Conservation (phyloP, 2,888 invertebrate species). For the Habrosyne pyritoides region DNA sequence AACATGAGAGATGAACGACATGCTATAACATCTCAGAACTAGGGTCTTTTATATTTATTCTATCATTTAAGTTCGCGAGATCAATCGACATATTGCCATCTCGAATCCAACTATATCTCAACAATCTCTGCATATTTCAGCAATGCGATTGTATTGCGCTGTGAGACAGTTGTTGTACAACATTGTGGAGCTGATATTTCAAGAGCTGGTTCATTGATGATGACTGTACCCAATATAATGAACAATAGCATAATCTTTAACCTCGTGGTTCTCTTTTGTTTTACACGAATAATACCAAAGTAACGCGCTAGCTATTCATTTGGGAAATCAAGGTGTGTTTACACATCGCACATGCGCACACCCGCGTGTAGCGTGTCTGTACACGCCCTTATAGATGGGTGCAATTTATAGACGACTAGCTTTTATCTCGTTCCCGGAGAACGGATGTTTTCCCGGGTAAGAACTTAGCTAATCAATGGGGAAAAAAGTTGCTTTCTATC, state of each 20-base stretch:
- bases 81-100: too few species aligned
- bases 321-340: slow-evolving; percentile 60
- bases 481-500: too few species aligned
- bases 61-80: too few species aligned
- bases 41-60: too few species aligned
- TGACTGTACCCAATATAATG: not conserved
- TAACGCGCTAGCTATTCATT: slow-evolving; percentile 43
- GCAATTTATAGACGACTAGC: not conserved
- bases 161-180: not conserved
- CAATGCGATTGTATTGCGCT: not conserved
- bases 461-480: too few species aligned
- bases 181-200: not conserved
- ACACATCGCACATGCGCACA: slow-evolving; percentile 19
- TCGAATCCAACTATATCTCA: not conserved
- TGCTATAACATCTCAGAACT: too few species aligned
- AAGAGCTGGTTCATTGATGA: not conserved
- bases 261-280: not conserved
- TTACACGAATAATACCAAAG: slow-evolving; percentile 12
- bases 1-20: too few species aligned
- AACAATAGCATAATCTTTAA: not conserved
- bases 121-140: not conserved
- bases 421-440: too few species aligned
- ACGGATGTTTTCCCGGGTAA: too few species aligned
- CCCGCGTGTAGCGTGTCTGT: not conserved
- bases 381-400: not conserved